Conservation (phyloP, 2,113 vertebrate species). For the Rhinopomastus cyanomelas region DNA sequence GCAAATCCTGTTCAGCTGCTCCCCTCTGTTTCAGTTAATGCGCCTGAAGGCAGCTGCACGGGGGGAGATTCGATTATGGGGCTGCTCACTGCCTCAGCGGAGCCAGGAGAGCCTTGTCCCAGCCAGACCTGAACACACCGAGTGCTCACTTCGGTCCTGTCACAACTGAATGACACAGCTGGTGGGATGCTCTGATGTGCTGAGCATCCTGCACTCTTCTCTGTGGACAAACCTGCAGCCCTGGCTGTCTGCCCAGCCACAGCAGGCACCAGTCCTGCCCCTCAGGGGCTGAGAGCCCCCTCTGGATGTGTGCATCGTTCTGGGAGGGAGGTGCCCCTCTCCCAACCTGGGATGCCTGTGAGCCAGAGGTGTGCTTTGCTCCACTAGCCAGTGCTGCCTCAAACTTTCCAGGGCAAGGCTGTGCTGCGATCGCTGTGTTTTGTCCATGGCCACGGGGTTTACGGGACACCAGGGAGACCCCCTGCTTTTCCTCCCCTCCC, state of each 20-base stretch:
- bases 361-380: neutral
- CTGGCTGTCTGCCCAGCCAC: accelerated
- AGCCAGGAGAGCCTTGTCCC: neutral
- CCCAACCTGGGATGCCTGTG: neutral
- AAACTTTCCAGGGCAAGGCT: slow-evolving; percentile 63
- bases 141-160: neutral
- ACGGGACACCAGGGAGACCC: slow-evolving; percentile 58
- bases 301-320: neutral
- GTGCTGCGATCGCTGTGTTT: slow-evolving; percentile 16
- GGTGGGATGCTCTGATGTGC: neutral
- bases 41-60: neutral
- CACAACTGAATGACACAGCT: neutral
- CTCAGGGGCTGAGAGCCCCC: accelerated
- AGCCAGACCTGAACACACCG: neutral
- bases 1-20: slow-evolving; percentile 56
- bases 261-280: neutral
- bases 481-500: slow-evolving; percentile 26
- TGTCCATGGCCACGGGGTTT: slow-evolving; percentile 23
- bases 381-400: neutral
- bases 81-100: neutral
- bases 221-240: neutral
- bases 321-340: neutral
- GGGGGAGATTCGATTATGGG: neutral
- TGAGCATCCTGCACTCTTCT: neutral
- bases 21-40: slow-evolving; percentile 52